Percentiles rank a stretch among this genome's conserved stretches.
Conservation (phyloP, 2,888 invertebrate species). For the Punctoribates punctum region DNA sequence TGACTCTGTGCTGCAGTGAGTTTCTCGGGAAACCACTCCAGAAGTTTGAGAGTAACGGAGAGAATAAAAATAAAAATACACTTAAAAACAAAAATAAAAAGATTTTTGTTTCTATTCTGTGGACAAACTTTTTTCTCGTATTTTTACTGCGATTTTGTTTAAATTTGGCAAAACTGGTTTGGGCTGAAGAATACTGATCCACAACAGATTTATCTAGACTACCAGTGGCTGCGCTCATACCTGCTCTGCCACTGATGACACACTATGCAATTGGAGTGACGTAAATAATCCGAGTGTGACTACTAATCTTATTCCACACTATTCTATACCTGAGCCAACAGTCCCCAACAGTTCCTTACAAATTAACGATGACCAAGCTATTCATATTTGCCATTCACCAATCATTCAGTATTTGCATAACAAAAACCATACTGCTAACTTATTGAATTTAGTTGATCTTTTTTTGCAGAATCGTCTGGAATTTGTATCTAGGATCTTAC, state of each 20-base stretch:
- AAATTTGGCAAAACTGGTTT: neutral
- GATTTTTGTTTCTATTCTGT: too few relatives aligned
- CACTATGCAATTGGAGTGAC: slow-evolving; percentile 20
- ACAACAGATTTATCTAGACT: neutral
- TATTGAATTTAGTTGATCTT: too few relatives aligned
- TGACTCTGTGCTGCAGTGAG: neutral
- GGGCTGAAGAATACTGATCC: neutral
- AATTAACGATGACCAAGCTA: neutral
- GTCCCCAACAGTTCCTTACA: neutral
- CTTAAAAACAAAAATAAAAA: neutral
- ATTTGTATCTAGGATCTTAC: too few relatives aligned
- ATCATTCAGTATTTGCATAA: too few relatives aligned
- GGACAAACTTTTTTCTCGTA: too few relatives aligned
- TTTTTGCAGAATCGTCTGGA: too few relatives aligned
- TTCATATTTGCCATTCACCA: too few relatives aligned
- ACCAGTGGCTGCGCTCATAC: too few relatives aligned
- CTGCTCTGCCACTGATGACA: neutral
- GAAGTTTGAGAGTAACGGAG: neutral
- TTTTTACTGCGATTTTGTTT: too few relatives aligned
- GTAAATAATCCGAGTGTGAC: slow-evolving; percentile 23
- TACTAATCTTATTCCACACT: neutral
- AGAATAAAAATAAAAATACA: neutral
- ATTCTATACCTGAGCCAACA: neutral
- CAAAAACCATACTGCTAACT: too few relatives aligned
- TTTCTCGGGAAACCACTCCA: neutral